Percentiles rank a stretch among this genome's conserved stretches.
Evolutionary conservation across 2,113 vertebrate genomes (phyloP).

Genomic region (Lophura nycthemera): DNA sequence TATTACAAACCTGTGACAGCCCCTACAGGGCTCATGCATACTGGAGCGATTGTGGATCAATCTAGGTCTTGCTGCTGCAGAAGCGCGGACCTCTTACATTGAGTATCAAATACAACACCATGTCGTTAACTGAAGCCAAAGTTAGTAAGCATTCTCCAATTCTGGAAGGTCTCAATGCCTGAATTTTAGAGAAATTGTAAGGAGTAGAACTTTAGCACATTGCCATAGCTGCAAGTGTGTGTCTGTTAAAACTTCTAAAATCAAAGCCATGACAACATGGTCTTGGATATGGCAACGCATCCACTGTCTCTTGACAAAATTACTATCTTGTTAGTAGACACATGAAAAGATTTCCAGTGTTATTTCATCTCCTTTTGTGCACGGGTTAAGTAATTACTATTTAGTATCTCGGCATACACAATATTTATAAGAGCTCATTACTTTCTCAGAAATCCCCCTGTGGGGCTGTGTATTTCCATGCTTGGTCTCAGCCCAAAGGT

Average conservation of each 20-base stretch:
- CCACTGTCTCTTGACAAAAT: neutral
- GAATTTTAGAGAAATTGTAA: neutral
- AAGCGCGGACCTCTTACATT: neutral
- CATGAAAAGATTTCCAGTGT: neutral
- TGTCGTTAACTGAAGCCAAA: neutral
- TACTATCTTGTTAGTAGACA: neutral
- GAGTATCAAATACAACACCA: neutral
- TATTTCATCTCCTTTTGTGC: neutral
- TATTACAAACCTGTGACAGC: neutral
- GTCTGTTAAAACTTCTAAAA: neutral
- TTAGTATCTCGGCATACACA: neutral
- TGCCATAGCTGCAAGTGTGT: neutral
- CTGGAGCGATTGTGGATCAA: neutral
- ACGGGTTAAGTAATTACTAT: neutral
- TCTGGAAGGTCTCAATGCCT: neutral
- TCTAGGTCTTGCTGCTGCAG: neutral
- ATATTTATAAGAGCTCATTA: neutral
- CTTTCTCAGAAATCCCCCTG: neutral
- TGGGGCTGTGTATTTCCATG: neutral
- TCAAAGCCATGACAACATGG: neutral
- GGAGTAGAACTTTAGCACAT: neutral
- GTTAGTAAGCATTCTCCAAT: neutral
- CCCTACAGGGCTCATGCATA: fast-evolving
- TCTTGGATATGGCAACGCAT: neutral
- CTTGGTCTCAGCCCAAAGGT: constrained; percentile 27